A percentile compares a stretch with the other conserved stretches of the same genome.
These are phyloP conservation scores for Unio delphinus DNA, from an alignment of 2,888 invertebrate species.

Conservation along the genomic window DNA sequence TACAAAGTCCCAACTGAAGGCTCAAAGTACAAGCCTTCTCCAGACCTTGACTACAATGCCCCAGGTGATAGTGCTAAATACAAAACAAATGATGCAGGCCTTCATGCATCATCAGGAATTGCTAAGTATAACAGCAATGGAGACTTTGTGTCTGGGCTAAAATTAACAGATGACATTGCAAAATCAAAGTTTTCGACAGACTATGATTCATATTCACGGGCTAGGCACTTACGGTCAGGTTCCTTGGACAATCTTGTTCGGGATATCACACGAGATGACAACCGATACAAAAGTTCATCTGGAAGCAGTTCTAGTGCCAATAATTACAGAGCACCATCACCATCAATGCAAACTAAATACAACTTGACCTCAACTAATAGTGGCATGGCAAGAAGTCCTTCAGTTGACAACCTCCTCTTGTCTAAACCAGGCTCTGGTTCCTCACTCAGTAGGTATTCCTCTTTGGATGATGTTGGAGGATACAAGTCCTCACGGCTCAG, in stretches of 20 bases:
- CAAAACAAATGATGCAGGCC: constrained; percentile 17
- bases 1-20: constrained; percentile 3
- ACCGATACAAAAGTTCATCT: constrained; percentile 26
- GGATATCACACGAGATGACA: constrained; percentile 10
- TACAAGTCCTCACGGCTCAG: constrained; percentile 18
- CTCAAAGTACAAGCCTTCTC: constrained; percentile 4
- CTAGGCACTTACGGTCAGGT: constrained; percentile 30
- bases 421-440: constrained; percentile 22
- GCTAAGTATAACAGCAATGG: constrained; percentile 4
- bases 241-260: constrained; percentile 32
- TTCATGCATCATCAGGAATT: constrained; percentile 33
- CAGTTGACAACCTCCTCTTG: constrained; percentile 41
- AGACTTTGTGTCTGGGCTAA: constrained; percentile 18
- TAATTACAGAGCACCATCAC: constrained; percentile 20
- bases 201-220: constrained; percentile 28
- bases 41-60: constrained; percentile 2
- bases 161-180: constrained; percentile 11
- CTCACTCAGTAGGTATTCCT: constrained; percentile 28
- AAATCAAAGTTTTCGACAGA: constrained; percentile 25
- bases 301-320: constrained; percentile 20
- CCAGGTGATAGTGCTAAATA: constrained; percentile 5
- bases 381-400: constrained; percentile 39
- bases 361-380: constrained; percentile 27
- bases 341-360: constrained; percentile 18
- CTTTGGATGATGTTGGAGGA: constrained; percentile 27